phyloP scores from a whole-genome alignment of 2,113 vertebrate species.

The Trematomus loennbergii region DNA sequence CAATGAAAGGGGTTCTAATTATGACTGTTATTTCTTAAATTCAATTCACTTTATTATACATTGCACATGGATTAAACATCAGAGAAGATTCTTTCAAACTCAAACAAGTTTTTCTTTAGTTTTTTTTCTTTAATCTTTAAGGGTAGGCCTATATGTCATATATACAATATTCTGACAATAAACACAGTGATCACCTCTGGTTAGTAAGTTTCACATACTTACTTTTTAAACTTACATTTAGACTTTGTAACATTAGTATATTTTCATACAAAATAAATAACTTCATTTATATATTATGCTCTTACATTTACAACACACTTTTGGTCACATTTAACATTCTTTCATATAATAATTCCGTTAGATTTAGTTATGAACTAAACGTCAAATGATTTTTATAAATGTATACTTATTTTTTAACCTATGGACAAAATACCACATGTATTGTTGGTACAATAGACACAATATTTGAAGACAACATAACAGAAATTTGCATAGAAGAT shows the following conservation, averaged over 20 bases:
- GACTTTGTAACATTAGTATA: background rate
- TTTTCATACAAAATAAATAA: slow-evolving; percentile 71
- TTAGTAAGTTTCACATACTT: slow-evolving; percentile 34
- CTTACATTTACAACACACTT: slow-evolving; percentile 46
- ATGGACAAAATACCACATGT: background rate
- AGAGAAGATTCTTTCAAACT: background rate
- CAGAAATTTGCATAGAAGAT: slow-evolving; percentile 42
- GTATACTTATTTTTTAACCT: slow-evolving; percentile 9
- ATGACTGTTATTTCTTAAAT: background rate
- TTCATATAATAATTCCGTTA: slow-evolving; percentile 28
- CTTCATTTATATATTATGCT: slow-evolving; percentile 38
- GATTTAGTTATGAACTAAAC: slow-evolving; percentile 9
- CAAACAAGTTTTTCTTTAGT: background rate
- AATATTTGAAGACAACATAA: slow-evolving; percentile 22
- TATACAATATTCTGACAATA: slow-evolving; percentile 29
- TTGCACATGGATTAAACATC: background rate
- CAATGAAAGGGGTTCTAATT: too few relatives aligned
- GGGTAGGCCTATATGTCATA: background rate
- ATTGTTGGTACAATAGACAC: slow-evolving; percentile 13
- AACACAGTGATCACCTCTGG: slow-evolving; percentile 55
- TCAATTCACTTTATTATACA: background rate
- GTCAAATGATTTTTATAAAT: slow-evolving; percentile 18
- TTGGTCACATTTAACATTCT: slow-evolving; percentile 23
- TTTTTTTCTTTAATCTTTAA: slow-evolving; percentile 21
- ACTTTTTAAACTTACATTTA: slow-evolving; percentile 24